Percentiles rank a stretch among this genome's conserved stretches.
phyloP scores from a whole-genome alignment of 2,888 invertebrate genomes.

The Nyleta sp. region DNA sequence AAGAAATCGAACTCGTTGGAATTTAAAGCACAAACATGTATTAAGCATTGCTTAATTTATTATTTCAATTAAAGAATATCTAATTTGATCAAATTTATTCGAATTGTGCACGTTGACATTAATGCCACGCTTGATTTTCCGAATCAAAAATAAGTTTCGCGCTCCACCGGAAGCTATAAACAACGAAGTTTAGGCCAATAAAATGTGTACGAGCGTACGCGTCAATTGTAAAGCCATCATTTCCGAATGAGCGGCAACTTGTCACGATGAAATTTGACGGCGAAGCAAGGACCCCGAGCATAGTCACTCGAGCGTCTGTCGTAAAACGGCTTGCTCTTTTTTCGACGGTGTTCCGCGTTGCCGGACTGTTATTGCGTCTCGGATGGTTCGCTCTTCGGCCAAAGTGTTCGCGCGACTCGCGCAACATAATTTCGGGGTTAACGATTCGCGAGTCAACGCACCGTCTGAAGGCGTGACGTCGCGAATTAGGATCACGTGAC shows the following conservation, averaged over 20 bases:
- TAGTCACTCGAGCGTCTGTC: conserved; percentile 11
- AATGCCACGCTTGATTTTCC: neutral
- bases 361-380: conserved; percentile 7
- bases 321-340: conserved; percentile 30
- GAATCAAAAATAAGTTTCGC: conserved; percentile 9
- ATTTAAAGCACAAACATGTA: no score
- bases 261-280: conserved; percentile 40
- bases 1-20: no score
- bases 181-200: conserved; percentile 26
- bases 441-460: conserved; percentile 45
- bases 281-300: conserved; percentile 13
- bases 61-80: no score
- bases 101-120: no score
- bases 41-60: no score
- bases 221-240: conserved; percentile 38
- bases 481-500: conserved; percentile 16
- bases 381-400: conserved; percentile 6
- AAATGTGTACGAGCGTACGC: conserved; percentile 11
- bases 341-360: conserved; percentile 2
- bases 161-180: conserved; percentile 39
- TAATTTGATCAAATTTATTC: no score
- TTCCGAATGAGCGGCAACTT: conserved; percentile 41
- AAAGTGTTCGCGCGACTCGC: conserved; percentile 3
- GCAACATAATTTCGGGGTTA: conserved; percentile 33
- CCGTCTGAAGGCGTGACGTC: conserved; percentile 14